These are phyloP conservation scores for Ophion ventricosus DNA, from an alignment of 2,888 invertebrate genomes.

Conservation along the genomic window DNA sequence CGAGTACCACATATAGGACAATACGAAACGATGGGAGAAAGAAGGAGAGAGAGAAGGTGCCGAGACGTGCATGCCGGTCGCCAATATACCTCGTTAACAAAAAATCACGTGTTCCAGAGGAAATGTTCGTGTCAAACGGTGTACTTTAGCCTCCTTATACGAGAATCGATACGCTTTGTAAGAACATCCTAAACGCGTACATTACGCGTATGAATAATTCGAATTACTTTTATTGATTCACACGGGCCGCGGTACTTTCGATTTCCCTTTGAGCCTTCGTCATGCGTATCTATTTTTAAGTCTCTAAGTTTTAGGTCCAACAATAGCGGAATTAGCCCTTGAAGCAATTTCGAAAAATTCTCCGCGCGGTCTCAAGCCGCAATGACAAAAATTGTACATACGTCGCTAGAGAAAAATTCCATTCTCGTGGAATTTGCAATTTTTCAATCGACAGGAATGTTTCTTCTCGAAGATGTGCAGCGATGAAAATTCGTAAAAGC, in stretches of 20 bases:
- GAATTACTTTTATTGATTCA: neutral
- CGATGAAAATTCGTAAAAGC: too few relatives aligned
- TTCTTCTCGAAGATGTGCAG: neutral
- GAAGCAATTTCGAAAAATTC: too few relatives aligned
- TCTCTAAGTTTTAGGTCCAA: too few relatives aligned
- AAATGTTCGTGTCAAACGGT: constrained; percentile 15
- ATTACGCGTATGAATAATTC: neutral
- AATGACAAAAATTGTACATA: too few relatives aligned
- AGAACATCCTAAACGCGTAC: neutral
- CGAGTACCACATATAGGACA: constrained; percentile 20
- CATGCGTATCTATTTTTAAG: too few relatives aligned
- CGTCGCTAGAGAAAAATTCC: too few relatives aligned
- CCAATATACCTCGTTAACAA: constrained; percentile 38
- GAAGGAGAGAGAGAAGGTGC: constrained; percentile 34
- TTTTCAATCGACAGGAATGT: constrained; percentile 6
- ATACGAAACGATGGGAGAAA: constrained; percentile 9
- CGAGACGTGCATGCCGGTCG: constrained; percentile 15
- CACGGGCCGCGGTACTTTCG: neutral
- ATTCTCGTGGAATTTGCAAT: too few relatives aligned
- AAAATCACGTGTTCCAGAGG: constrained; percentile 22
- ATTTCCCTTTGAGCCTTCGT: neutral
- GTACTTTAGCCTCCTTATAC: constrained; percentile 16
- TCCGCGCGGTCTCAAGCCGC: too few relatives aligned
- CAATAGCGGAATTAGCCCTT: too few relatives aligned
- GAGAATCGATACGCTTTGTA: constrained; percentile 28